Conservation (phyloP, 2,797 vertebrate genomes). For the Channa striata region DNA sequence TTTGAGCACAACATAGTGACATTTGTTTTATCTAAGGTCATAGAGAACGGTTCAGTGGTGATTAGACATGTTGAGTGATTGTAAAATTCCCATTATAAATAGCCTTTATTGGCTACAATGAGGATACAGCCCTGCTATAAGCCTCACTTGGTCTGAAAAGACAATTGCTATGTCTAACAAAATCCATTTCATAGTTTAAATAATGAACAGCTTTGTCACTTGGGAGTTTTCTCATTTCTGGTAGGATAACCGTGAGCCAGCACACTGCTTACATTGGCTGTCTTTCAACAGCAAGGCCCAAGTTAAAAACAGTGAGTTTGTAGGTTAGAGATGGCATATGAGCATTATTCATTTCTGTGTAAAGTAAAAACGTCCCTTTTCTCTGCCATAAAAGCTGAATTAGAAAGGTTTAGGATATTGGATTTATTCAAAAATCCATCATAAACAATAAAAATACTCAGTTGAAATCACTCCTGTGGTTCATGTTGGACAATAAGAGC, state of each 20-base stretch:
- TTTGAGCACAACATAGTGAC: constrained; percentile 1
- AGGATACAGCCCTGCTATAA: constrained; percentile 1
- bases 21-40: constrained; percentile 3
- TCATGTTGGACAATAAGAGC: neutral
- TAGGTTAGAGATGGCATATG: constrained; percentile 23
- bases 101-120: constrained; percentile 21
- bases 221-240: constrained; percentile 33
- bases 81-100: constrained; percentile 28
- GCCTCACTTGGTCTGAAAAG: constrained; percentile 54
- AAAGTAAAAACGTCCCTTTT: neutral
- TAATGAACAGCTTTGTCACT: constrained; percentile 58
- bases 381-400: too few relatives aligned
- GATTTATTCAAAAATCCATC: neutral
- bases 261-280: constrained; percentile 15
- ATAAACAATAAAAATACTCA: neutral
- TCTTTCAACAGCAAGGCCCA: constrained; percentile 14
- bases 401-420: neutral
- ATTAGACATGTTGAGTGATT: constrained; percentile 19
- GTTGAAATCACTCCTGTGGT: too few relatives aligned
- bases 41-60: constrained; percentile 11
- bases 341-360: neutral
- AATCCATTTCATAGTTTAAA: constrained; percentile 67
- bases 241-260: constrained; percentile 1
- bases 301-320: constrained; percentile 34
- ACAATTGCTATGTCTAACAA: constrained; percentile 52